Base-by-base conservation (phyloP, 2,888 invertebrate species). In the Hipparchia semele region DNA sequence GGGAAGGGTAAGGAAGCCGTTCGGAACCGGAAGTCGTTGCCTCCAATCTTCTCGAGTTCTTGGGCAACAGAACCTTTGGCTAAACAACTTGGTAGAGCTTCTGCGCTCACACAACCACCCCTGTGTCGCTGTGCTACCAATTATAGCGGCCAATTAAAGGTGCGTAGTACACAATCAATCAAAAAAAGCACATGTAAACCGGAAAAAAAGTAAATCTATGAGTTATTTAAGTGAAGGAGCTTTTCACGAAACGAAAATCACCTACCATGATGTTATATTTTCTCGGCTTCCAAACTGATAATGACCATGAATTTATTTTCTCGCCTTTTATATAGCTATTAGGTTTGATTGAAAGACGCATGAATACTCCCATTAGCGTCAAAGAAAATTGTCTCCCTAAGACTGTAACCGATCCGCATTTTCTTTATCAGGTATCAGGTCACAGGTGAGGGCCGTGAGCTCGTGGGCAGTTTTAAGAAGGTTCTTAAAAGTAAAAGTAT, bases 301-400 rank as follows among this genome's bases (percentile, higher is more conserved):
- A 78, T 76, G 77, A 78, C 73, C 75, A 62, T 68, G 70, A 71
- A 70, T 56, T 67, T 71, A 12, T 67, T 76, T 79, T 79, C 77
- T 76, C 74, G 75, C 72, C 80, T 80, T 83, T 89, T 92, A 85
- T 92, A 92, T 91, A 89, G 79, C 3, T 76, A 78, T 73, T 58
- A 49, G 76, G 79, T 76, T 78, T 89, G 86, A 88, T 90, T 88
- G 88, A 88, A 84, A 80, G 84, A 76, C 80, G 70, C 73, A 84
- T 84, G 84, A 89, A 87, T 83, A 84, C 81, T 79, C 81, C 91
- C 92, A 92, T 92, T 92, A 91, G 83, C 51, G 68, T 65, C 53
- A 73, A 75, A 73, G 53, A 73, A 72, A 69, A 68, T 12, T 33
- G 56, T 51, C 46, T 58, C 59, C 68, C 67, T 49, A 74, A 70